Evolutionary conservation across 53 echinoderm and acorn worm species (phyloP), one percentile per base, ranked within the genome.

Genomic region (Pentamera pediparva): DNA sequence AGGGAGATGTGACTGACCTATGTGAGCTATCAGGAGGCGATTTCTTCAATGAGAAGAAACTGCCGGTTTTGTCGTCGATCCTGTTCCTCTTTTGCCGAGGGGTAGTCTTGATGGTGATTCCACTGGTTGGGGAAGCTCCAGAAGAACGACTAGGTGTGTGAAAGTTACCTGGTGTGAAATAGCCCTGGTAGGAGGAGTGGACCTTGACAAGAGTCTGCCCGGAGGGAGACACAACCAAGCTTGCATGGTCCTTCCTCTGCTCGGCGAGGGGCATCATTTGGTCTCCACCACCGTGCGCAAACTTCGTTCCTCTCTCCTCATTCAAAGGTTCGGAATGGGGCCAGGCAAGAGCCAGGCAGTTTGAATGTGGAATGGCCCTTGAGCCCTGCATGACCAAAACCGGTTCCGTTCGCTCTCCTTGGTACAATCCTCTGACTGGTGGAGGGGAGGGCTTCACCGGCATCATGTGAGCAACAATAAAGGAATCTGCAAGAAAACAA

Each of bases 201-300:
- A 72, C 15, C 52, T 76, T 35, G 5, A 83, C 47, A 5, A 83
- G 32, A 11, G 78, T 59, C 28, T 71, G 70, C 28, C 84, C 84
- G 2, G 84, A 78, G 30, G 84, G 84, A 39, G 77, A 77, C 29
- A 84, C 55, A 50, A 78, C 43, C 1, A 84, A 47, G 18, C 69
- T 74, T 6, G 63, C 55, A 34, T 72, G 73, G 2, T 20, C 31
- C 34, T 72, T 54, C 36, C 50, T 30, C 52, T 50, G 32, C 36
- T 51, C 55, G 22, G 73, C 73, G 18, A 72, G 18, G 0, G 73
- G 73, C 19, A 53, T 11, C 9, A 41, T 25, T 29, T 5, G 25
- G 4, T 43, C 45, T 12, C 45, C 67, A 29, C 25, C 67, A 3
- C 45, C 32, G 11, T 45, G 41, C 28, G 21, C 1, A 27, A 18